Conservation (phyloP, 2,888 invertebrate species). For the Lathronympha strigana region DNA sequence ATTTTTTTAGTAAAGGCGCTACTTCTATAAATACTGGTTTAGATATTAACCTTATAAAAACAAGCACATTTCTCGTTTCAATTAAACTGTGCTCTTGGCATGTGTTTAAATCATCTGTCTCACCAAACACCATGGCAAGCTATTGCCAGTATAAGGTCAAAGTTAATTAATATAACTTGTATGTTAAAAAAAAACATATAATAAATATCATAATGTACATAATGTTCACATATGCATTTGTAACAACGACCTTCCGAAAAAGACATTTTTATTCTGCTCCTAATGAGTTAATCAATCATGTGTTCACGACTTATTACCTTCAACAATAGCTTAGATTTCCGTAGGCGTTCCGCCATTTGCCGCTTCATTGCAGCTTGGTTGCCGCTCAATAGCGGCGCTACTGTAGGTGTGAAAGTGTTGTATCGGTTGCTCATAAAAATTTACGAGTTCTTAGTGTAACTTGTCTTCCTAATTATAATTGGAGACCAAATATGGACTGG, state of each 20-base stretch:
- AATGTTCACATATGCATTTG: too few species aligned
- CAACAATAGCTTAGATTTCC: conserved; percentile 41
- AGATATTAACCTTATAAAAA: too few species aligned
- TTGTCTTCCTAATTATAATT: background rate
- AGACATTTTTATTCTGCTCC: conserved; percentile 3
- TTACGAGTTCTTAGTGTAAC: background rate
- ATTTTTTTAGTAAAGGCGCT: too few species aligned
- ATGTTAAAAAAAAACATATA: too few species aligned
- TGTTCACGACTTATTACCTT: conserved; percentile 43
- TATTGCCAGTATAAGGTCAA: too few species aligned
- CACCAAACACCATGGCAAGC: too few species aligned
- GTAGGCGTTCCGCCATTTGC: conserved; percentile 48
- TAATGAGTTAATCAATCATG: conserved; percentile 16
- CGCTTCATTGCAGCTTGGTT: conserved; percentile 49
- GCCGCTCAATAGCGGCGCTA: conserved; percentile 38
- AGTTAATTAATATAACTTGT: too few species aligned
- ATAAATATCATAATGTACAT: too few species aligned
- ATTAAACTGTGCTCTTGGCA: too few species aligned
- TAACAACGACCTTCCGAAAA: background rate
- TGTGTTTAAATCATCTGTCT: too few species aligned
- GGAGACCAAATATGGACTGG: background rate
- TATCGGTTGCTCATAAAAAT: background rate
- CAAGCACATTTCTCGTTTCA: too few species aligned
- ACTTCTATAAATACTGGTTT: too few species aligned
- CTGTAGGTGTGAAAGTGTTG: conserved; percentile 47